phyloP scores from a whole-genome alignment of 2,888 invertebrate species.

The Cryptus armator region DNA sequence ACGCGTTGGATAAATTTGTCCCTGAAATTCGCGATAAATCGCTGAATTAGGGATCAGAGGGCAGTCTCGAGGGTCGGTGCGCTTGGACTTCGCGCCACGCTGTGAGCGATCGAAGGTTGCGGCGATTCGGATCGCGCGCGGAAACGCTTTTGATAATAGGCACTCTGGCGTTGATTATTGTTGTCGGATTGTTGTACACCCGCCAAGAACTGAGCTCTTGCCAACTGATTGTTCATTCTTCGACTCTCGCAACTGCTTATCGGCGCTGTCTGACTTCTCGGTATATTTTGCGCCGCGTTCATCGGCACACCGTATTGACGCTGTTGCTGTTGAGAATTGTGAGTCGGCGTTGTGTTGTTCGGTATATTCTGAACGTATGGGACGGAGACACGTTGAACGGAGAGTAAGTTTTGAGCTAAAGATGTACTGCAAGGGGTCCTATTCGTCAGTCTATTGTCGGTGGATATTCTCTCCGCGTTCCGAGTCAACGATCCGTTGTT shows the following conservation, averaged over 20 bases:
- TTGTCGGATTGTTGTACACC: conserved; percentile 71
- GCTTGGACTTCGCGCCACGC: conserved; percentile 82
- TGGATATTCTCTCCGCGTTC: not conserved
- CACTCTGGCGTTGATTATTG: conserved; percentile 70
- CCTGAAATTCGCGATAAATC: conserved; percentile 9
- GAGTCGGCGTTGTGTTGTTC: not conserved
- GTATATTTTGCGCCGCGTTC: conserved; percentile 27
- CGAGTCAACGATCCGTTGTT: not conserved
- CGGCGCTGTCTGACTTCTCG: conserved; percentile 32
- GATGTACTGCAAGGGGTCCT: conserved; percentile 16
- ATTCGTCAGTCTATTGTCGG: conserved; percentile 10
- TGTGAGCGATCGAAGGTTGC: conserved; percentile 75
- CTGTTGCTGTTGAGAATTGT: conserved; percentile 8
- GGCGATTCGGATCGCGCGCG: conserved; percentile 83
- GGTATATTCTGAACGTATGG: conserved; percentile 43
- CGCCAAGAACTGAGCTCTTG: conserved; percentile 82
- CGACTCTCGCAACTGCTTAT: conserved; percentile 66
- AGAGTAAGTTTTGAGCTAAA: conserved; percentile 21
- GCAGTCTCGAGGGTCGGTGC: conserved; percentile 83
- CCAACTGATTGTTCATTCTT: conserved; percentile 81
- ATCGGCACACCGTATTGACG: conserved; percentile 9
- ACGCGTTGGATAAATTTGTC: not conserved
- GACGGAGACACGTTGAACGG: conserved; percentile 42
- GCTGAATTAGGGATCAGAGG: conserved; percentile 74
- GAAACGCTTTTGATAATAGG: conserved; percentile 78